Base-by-base conservation (phyloP, 2,888 invertebrate species). In the Phragmatobia fuliginosa region DNA sequence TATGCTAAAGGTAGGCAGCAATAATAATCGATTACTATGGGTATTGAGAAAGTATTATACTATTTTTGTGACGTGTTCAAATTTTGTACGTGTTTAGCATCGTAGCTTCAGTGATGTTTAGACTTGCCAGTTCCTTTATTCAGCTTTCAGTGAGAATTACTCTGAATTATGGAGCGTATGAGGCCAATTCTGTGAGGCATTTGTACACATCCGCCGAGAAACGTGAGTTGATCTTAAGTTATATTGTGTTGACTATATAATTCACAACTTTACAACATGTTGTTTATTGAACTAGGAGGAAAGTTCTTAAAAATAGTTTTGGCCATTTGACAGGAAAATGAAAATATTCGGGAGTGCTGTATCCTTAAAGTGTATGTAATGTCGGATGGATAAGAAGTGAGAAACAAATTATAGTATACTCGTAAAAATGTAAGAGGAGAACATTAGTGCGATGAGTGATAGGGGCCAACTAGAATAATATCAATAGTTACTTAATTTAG, bases 151-250 rank as follows among this genome's bases (percentile, higher is more conserved):
- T 83, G 79, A 81, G 85, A 90, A 89, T 90, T 87, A 86, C 84
- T 81, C 84, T 91, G 91, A 93, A 90, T 93, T 92, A 91, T 90
- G 87, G 80, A 81, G 81, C 75, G 80, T 79, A 81, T 84, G 86
- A 83, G 83, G 85, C 85, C 86, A 86, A 87, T 91, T 89, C 83
- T 87, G 88, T 83, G 74, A 81, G 87, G 90, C 84, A 90, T 93
- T 91, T 83, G 89, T 93, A 94, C 83, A 94, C 94, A 94, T 94
- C 94, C 94, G 94, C 87, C 81, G 77, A 78, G 65, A 80, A 87
- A 90, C 91, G 92, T 92, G 92, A 87, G 85, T 79, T 78, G 81
- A 85, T 86, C 88, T 81, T 85, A 88, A 90, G 89, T 89, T 89
- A 90, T 86, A 90, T 86, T 88, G 80, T 81, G 81, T 79, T 76